Base-by-base conservation (phyloP, 2,113 vertebrate genomes). In the Halcyon malimbica region DNA sequence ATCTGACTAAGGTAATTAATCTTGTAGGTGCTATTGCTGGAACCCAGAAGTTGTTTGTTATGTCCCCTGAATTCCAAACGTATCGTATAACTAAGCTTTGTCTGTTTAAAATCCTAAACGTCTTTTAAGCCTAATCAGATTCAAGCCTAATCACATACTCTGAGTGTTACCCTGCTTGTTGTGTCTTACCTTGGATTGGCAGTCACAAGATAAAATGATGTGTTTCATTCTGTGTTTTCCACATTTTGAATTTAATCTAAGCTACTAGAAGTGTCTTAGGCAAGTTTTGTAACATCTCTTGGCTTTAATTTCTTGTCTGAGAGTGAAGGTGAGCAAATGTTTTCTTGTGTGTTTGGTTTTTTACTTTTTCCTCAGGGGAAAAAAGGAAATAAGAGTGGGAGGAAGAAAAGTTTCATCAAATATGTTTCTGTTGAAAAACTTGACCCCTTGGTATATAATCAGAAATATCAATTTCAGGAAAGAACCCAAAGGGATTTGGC, bases 41-140 rank as follows among this genome's bases (percentile, higher is more conserved):
- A 90, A 77, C 31, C 10, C 23, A 78, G 26, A 41, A 75, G 11
- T 15, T 42, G 41, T 88, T 67, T 92, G 70, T 82, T 89, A 63
- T 67, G 16, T 57, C n/a, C 16, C 23, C 46, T 95, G 90, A 79
- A 88, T 95, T 93, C 94, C 53, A 96, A 85, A 59, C 7, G 10
- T 48, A 31, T 73, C 26, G 26, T 39, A 12, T 11, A 87, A 23
- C 25, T 65, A 80, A 77, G 31, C 53, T 64, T 44, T 87, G 5
- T 59, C 53, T 88, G n/a, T 76, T 78, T 90, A 79, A 76, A 93
- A 69, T 64, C 53, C 35, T 56, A 92, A 44, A 56, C 44, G 35
- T 85, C 29, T 71, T 85, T 39, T 26, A 89, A 80, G 25, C 59
- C 63, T 79, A 60, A 92, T 83, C n/a, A 71, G 25, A 80, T 35